These are phyloP conservation scores for Telenomus remus DNA, from an alignment of 1,140 invertebrate species.

Conservation along the genomic window DNA sequence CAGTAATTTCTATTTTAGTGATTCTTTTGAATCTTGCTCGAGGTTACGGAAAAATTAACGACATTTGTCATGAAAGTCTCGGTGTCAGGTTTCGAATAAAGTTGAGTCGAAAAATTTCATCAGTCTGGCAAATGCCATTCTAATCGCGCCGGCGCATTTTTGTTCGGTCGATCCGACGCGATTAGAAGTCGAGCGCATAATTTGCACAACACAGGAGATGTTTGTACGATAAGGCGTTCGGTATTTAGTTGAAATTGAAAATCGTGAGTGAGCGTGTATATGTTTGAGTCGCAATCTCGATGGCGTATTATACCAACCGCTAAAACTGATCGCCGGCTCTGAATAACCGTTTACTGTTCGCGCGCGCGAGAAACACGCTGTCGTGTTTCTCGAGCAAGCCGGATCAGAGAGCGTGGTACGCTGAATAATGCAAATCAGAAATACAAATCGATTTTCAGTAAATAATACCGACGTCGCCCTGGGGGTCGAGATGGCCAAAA, in stretches of 20 bases:
- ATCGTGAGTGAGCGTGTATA: conserved; percentile 50
- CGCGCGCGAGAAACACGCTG: conserved; percentile 39
- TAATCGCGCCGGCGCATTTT: too few species aligned
- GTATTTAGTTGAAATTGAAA: conserved; percentile 40
- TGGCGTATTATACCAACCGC: conserved; percentile 42
- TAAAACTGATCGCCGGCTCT: conserved; percentile 19
- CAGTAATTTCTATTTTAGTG: too few species aligned
- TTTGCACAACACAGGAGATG: conserved; percentile 34
- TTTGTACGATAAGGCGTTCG: conserved; percentile 24
- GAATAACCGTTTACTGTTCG: conserved; percentile 42
- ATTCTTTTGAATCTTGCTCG: too few species aligned
- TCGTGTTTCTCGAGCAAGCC: conserved; percentile 30
- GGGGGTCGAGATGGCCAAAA: conserved; percentile 34
- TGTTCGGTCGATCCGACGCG: too few species aligned
- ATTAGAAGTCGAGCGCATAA: conserved; percentile 18
- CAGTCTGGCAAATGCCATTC: too few species aligned
- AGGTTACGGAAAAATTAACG: too few species aligned
- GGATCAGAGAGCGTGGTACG: conserved; percentile 43
- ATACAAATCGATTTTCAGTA: conserved; percentile 51
- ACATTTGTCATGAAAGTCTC: too few species aligned
- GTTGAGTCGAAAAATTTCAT: background rate
- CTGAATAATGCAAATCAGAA: conserved; percentile 50
- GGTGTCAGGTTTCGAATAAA: background rate
- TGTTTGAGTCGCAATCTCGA: conserved; percentile 28
- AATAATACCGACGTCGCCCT: conserved; percentile 46